Percentiles rank a stretch among this genome's conserved stretches.
phyloP scores from a whole-genome alignment of 2,113 vertebrate genomes.

The Meleagris gallopavo region DNA sequence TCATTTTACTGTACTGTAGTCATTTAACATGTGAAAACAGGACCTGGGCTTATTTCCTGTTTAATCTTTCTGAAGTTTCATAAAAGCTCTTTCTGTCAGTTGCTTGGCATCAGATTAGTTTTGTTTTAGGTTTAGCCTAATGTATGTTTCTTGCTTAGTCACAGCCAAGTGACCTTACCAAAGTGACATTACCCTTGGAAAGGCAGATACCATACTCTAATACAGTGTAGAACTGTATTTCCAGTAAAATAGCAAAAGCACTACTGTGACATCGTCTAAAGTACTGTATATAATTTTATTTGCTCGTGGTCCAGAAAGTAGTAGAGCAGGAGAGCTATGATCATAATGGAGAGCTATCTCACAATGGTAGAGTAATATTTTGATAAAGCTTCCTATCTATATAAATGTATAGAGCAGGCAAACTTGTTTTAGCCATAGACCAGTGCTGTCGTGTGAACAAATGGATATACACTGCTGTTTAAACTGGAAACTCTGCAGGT shows the following conservation, averaged over 20 bases:
- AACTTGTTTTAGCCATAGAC: background rate
- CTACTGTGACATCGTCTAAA: background rate
- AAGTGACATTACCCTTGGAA: background rate
- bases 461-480: background rate
- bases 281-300: background rate
- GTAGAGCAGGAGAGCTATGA: background rate
- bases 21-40: background rate
- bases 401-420: background rate
- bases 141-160: background rate
- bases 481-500: background rate
- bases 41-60: background rate
- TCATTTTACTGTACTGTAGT: background rate
- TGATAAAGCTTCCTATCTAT: background rate
- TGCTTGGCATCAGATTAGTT: background rate
- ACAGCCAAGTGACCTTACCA: background rate
- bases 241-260: background rate
- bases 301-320: accelerated
- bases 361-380: background rate
- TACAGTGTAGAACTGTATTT: background rate
- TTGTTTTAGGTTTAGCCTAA: background rate
- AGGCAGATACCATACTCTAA: background rate
- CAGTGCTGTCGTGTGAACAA: background rate
- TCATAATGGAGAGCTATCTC: background rate
- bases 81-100: background rate
- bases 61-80: background rate